Evolutionary conservation across 2,797 vertebrate species (phyloP), one percentile per base, ranked within the genome.

Genomic region (Cichlasoma orientale): DNA sequence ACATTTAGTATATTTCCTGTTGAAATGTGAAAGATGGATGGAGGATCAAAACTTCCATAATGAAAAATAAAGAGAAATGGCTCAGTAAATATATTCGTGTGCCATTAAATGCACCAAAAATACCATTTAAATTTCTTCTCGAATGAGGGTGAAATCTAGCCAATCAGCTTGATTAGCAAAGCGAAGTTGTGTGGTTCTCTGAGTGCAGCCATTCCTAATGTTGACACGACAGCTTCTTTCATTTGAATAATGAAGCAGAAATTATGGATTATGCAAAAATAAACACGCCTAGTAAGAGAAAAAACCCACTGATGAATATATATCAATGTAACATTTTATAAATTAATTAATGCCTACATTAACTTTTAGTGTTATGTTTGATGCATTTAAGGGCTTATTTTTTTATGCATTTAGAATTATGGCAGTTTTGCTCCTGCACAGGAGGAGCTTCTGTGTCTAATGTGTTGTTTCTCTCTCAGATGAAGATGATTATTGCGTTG

Each of bases 401-500:
- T 27, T 47, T 4, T 23, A 47, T 47, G 8, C 1, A 47, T 66
- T 66, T 66, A 47, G 0, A 2, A 66, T 27, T 27, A 12, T 47
- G 1, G 25, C 61, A 19, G 38, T 4, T 47, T 27, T 27, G 61
- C 38, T 27, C 23, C 9, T 66, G 9, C 61, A 47, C 1, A 0
- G 61, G 23, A 47, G 38, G n/a, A n/a, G n/a, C n/a, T n/a, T 44
- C 33, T 54, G 57, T 79, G 12, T 85, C 21, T 33, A 54, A 78
- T 21, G 36, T 61, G 31, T 78, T 10, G 18, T 84, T 75, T 33
- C 36, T 53, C 83, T 92, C 92, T 38, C 93, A 99, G 98, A 97
- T 99, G 97, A 99, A 99, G 95, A 96, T 95, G 11, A 96, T 98
- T 74, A 95, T 99, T 81, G 96, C 95, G 0, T 89, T 97, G 93